Evolutionary conservation across 2,113 vertebrate species (phyloP).

Genomic region (Rutilus rutilus): DNA sequence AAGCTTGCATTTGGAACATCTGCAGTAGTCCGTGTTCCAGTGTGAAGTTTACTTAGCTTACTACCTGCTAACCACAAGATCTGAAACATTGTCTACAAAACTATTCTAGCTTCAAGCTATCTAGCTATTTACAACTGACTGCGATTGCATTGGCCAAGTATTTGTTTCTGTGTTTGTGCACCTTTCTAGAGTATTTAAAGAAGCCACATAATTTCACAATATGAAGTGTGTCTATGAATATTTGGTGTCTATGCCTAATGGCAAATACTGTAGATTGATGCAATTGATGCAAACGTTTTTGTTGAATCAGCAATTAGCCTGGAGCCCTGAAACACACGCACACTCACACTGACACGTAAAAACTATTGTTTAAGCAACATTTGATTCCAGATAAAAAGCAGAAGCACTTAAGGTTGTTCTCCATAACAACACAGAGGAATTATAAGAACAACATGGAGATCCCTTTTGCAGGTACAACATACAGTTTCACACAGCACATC

Average conservation of each 20-base stretch:
- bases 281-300: neutral
- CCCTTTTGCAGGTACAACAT: neutral
- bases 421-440: neutral
- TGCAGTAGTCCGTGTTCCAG: neutral
- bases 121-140: neutral
- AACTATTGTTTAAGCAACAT: neutral
- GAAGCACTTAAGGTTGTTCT: constrained; percentile 22
- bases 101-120: neutral
- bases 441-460: neutral
- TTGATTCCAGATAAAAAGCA: constrained; percentile 25
- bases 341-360: neutral
- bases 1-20: neutral
- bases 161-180: neutral
- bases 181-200: neutral
- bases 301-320: neutral
- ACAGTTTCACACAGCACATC: neutral
- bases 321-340: neutral
- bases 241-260: neutral
- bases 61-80: neutral
- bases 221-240: neutral
- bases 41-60: neutral
- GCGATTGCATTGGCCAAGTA: neutral
- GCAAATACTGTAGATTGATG: neutral
- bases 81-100: neutral
- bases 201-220: neutral